Evolutionary conservation across 2,888 invertebrate species (phyloP).

Genomic region (Clivina fossor): DNA sequence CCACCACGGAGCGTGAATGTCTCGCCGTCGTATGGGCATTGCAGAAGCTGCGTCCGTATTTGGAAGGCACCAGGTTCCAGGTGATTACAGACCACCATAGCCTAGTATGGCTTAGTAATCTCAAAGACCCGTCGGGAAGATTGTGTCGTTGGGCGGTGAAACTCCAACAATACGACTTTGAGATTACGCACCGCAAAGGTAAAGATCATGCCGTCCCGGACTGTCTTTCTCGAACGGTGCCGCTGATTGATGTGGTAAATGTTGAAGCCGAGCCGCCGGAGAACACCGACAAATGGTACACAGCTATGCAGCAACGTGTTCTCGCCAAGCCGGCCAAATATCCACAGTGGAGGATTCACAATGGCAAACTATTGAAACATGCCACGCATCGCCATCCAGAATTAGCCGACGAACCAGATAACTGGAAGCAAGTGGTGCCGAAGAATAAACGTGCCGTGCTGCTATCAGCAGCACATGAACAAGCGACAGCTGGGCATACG

Average conservation of each 20-base stretch:
- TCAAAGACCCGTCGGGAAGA: constrained; percentile 13
- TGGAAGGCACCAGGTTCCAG: constrained; percentile 24
- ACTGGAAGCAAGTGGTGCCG: not conserved
- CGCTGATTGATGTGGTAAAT: not conserved
- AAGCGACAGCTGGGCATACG: not conserved
- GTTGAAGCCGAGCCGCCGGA: not conserved
- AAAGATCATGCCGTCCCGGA: constrained; percentile 6
- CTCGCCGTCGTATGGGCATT: constrained; percentile 14
- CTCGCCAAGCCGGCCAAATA: not conserved
- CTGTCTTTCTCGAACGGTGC: not conserved
- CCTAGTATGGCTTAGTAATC: constrained; percentile 17
- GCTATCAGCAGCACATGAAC: not conserved
- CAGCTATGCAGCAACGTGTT: not conserved
- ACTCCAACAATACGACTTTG: not conserved
- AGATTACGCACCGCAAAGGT: not conserved
- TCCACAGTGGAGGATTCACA: not conserved
- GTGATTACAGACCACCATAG: constrained; percentile 27
- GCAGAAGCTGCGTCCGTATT: constrained; percentile 13
- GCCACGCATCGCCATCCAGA: not conserved
- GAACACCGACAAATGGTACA: not conserved
- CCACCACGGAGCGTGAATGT: constrained; percentile 29
- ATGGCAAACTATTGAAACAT: not conserved
- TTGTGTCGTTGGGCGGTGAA: not conserved
- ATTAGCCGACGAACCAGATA: not conserved
- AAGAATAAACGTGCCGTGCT: not conserved